phyloP scores from a whole-genome alignment of 2,888 invertebrate species.

The Epirrita christyi region DNA sequence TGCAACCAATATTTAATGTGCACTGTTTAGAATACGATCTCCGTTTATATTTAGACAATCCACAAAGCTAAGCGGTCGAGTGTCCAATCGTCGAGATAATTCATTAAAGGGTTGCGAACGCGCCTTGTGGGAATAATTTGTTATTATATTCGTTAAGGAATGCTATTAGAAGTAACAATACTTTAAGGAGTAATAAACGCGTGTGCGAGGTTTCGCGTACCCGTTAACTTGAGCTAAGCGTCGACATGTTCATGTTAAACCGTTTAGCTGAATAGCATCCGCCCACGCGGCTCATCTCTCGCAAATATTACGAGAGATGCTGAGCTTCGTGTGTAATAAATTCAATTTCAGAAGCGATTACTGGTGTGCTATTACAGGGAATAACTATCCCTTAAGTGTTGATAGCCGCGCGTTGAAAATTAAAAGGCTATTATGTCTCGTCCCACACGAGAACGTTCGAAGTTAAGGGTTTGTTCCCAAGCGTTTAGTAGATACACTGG shows the following conservation, averaged over 20 bases:
- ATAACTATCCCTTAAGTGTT: conserved; percentile 60
- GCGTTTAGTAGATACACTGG: conserved; percentile 49
- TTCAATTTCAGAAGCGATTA: conserved; percentile 59
- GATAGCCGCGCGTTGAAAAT: conserved; percentile 74
- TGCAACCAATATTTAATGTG: conserved; percentile 82
- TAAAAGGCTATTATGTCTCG: conserved; percentile 76
- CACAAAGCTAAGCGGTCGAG: conserved; percentile 60
- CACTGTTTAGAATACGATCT: conserved; percentile 76
- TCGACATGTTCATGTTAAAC: conserved; percentile 47
- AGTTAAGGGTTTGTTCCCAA: conserved; percentile 61
- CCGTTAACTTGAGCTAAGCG: conserved; percentile 45
- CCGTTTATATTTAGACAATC: conserved; percentile 73
- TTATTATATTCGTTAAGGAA: conserved; percentile 46
- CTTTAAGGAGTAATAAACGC: conserved; percentile 40
- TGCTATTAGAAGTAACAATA: conserved; percentile 41
- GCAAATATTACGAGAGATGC: conserved; percentile 40
- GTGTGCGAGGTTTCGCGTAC: conserved; percentile 34
- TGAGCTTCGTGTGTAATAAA: conserved; percentile 40
- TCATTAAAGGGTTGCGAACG: conserved; percentile 51
- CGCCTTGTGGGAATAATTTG: conserved; percentile 47
- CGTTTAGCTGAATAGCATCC: conserved; percentile 44
- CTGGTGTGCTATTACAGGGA: conserved; percentile 55
- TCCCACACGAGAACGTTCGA: conserved; percentile 60
- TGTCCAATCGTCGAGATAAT: conserved; percentile 64
- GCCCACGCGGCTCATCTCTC: conserved; percentile 44